These are phyloP conservation scores for Sapajus apella DNA, from an alignment of 2,113 vertebrate species.

Conservation along the genomic window DNA sequence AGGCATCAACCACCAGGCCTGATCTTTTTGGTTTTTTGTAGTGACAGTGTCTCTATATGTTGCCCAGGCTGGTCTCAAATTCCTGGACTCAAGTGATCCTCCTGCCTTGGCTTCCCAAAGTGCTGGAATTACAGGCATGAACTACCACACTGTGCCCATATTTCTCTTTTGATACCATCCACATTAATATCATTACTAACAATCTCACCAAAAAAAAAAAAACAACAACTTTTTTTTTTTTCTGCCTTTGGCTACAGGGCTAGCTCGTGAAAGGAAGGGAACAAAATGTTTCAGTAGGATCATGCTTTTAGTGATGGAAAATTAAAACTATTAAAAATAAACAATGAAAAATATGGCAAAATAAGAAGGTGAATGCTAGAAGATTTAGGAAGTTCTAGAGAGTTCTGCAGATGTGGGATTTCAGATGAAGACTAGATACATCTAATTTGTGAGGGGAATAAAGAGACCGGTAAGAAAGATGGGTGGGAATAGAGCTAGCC, in stretches of 20 bases:
- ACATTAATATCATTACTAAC: conserved; percentile 11
- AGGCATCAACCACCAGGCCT: too few species aligned
- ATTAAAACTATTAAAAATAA: conserved; percentile 48
- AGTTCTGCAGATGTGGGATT: not conserved
- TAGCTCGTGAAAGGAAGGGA: conserved; percentile 51
- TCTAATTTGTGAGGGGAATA: not conserved
- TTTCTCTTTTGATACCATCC: not conserved
- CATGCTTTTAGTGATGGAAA: conserved; percentile 47
- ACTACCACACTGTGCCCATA: not conserved
- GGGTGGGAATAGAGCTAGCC: not conserved
- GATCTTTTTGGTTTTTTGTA: too few species aligned
- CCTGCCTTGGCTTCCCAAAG: too few species aligned
- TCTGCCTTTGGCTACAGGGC: conserved; percentile 36
- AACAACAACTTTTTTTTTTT: conserved; percentile 4
- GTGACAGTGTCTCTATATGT: too few species aligned
- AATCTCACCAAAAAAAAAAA: not conserved
- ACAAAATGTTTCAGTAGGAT: conserved; percentile 64
- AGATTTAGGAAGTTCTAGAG: conserved; percentile 8
- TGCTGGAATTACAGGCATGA: too few species aligned
- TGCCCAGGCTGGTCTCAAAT: too few species aligned
- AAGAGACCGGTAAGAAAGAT: not conserved
- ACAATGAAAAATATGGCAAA: conserved; percentile 16
- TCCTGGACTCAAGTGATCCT: too few species aligned
- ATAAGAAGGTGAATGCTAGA: not conserved
- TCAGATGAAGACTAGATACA: not conserved